These are phyloP conservation scores for Euzophera pinguis DNA, from an alignment of 2,888 invertebrate genomes.

Conservation along the genomic window DNA sequence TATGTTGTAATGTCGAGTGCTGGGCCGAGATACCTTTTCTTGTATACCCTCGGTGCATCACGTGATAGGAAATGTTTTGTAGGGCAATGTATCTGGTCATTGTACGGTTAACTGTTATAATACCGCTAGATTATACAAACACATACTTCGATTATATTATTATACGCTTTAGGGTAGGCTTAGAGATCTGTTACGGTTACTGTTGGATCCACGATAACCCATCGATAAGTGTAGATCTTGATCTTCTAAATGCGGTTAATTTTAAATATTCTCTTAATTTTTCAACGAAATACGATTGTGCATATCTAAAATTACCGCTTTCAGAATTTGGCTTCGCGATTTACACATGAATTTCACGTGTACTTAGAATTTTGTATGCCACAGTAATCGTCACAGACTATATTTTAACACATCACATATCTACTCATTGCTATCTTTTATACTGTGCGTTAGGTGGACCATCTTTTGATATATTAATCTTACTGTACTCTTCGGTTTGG, in stretches of 20 bases:
- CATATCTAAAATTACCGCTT: background rate
- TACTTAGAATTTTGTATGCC: constrained; percentile 27
- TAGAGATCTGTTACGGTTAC: constrained; percentile 40
- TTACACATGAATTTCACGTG: background rate
- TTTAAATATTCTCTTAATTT: background rate
- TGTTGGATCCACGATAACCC: constrained; percentile 29
- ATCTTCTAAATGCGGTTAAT: background rate
- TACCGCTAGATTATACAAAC: constrained; percentile 57
- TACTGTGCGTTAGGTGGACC: constrained; percentile 72
- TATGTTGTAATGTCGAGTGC: constrained; percentile 32
- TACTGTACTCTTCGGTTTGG: constrained; percentile 26
- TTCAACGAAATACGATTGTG: background rate
- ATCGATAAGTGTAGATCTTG: background rate
- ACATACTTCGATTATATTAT: constrained; percentile 49
- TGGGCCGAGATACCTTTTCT: constrained; percentile 28
- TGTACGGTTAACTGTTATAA: constrained; percentile 54
- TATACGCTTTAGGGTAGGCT: constrained; percentile 69
- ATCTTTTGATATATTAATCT: constrained; percentile 38
- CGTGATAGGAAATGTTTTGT: constrained; percentile 32
- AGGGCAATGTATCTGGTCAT: constrained; percentile 58
- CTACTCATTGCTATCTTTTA: constrained; percentile 69
- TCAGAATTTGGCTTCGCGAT: background rate
- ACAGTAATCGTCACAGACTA: constrained; percentile 37
- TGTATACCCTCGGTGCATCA: constrained; percentile 20
- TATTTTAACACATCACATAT: constrained; percentile 74